These are phyloP conservation scores for Neuroscelio doddi DNA, from an alignment of 2,888 invertebrate species.

Conservation along the genomic window DNA sequence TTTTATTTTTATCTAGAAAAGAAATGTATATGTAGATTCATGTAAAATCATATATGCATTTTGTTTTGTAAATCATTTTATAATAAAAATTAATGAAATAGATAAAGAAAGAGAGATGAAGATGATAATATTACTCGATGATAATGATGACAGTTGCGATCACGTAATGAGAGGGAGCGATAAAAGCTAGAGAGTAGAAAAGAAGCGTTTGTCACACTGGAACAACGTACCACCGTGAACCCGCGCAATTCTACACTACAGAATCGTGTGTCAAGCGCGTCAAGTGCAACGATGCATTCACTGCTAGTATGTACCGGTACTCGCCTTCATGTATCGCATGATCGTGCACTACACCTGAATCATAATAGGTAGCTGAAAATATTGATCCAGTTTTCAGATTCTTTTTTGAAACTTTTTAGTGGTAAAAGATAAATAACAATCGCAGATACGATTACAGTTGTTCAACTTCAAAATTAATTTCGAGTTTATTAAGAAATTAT, in stretches of 20 bases:
- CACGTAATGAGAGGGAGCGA: constrained; percentile 4
- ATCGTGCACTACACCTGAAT: constrained; percentile 27
- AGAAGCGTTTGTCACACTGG: constrained; percentile 60
- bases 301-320: constrained; percentile 51
- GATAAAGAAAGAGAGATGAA: background rate
- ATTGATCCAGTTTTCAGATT: too few relatives aligned
- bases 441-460: too few relatives aligned
- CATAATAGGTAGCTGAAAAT: too few relatives aligned
- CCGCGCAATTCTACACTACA: constrained; percentile 53
- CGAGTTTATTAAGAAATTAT: too few relatives aligned
- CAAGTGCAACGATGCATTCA: constrained; percentile 66
- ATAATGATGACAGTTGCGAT: constrained; percentile 13
- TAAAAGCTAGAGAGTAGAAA: constrained; percentile 29
- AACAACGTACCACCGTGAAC: constrained; percentile 68
- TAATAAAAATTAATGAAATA: background rate
- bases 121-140: background rate
- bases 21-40: too few relatives aligned
- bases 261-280: constrained; percentile 63
- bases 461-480: too few relatives aligned
- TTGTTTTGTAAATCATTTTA: too few relatives aligned
- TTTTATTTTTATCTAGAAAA: background rate
- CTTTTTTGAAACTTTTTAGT: too few relatives aligned
- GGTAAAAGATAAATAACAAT: too few relatives aligned
- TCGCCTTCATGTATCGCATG: constrained; percentile 40
- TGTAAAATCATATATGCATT: too few relatives aligned